These are phyloP conservation scores for Tenthredo scrophulariae DNA, from an alignment of 2,888 invertebrate species.

Conservation along the genomic window DNA sequence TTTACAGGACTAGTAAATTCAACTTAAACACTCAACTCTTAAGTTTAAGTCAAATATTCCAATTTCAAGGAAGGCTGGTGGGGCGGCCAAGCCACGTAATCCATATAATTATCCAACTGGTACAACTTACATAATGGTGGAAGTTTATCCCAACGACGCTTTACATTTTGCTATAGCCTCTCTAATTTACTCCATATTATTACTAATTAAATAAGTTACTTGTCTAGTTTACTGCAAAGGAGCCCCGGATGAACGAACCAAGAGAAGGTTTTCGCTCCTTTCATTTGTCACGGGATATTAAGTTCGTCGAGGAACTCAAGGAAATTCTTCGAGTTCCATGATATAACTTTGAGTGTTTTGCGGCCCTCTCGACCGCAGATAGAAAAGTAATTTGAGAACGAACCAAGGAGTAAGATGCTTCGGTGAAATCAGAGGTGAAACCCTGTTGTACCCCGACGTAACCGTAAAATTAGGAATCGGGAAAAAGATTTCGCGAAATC, in stretches of 20 bases:
- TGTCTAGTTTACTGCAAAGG: constrained; percentile 34
- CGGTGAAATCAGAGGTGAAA: constrained; percentile 3
- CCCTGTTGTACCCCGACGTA: constrained; percentile 14
- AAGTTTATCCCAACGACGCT: constrained; percentile 51
- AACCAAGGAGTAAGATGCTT: constrained; percentile 5
- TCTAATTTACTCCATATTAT: constrained; percentile 50
- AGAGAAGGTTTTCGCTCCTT: constrained; percentile 45
- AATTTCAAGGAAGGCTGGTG: constrained; percentile 36
- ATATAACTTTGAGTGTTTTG: constrained; percentile 47
- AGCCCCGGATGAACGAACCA: constrained; percentile 26
- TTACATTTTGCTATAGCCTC: constrained; percentile 42
- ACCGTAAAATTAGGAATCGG: neutral
- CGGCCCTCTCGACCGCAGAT: constrained; percentile 39
- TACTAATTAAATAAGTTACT: constrained; percentile 53
- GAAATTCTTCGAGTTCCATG: constrained; percentile 45
- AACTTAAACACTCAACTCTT: constrained; percentile 49
- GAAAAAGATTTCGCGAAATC: constrained; percentile 13
- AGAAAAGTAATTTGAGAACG: constrained; percentile 16
- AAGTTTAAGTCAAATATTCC: constrained; percentile 51
- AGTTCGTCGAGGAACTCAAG: constrained; percentile 26
- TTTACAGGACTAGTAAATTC: constrained; percentile 41
- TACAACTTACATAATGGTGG: constrained; percentile 45
- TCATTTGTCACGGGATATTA: constrained; percentile 54
- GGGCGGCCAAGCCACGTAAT: constrained; percentile 39
- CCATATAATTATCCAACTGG: constrained; percentile 50